Evolutionary conservation across 1,140 invertebrate genomes (phyloP).

Genomic region (Micrasema minimum): DNA sequence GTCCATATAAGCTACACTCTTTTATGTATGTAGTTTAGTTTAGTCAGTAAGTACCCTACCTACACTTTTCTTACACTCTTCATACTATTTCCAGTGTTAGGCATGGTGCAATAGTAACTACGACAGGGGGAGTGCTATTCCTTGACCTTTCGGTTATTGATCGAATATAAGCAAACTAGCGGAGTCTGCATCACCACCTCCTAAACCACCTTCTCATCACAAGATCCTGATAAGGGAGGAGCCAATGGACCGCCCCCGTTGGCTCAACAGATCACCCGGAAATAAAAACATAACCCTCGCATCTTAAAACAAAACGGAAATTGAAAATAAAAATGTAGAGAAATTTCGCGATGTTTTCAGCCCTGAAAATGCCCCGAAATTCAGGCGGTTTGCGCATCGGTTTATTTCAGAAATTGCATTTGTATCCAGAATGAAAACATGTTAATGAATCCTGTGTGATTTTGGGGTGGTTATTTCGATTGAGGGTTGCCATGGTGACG

Average conservation of each 20-base stretch:
- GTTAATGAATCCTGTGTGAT: conserved; percentile 1
- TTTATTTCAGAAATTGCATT: too few relatives aligned
- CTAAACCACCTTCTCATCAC: conserved; percentile 3
- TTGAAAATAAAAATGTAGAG: not conserved
- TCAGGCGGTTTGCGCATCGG: too few relatives aligned
- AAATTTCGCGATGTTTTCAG: not conserved
- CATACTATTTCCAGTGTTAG: too few relatives aligned
- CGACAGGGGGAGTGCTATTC: not conserved
- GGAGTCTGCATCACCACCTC: not conserved
- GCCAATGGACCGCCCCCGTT: conserved; percentile 14
- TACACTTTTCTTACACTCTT: too few relatives aligned
- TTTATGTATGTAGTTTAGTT: too few relatives aligned
- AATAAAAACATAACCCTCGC: not conserved
- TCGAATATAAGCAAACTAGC: conserved; percentile 7
- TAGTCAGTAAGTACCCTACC: too few relatives aligned
- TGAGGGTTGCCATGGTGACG: conserved; percentile 53
- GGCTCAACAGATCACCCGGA: conserved; percentile 7
- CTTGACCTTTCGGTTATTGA: conserved; percentile 39
- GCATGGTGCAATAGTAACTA: too few relatives aligned
- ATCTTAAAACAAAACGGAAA: not conserved
- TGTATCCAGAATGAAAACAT: conserved; percentile 13
- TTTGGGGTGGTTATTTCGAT: conserved; percentile 19
- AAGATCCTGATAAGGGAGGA: conserved; percentile 10
- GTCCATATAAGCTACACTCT: too few relatives aligned
- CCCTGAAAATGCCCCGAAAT: not conserved